Conservation (phyloP, 2,888 invertebrate species). For the Tetragonula carbonaria region DNA sequence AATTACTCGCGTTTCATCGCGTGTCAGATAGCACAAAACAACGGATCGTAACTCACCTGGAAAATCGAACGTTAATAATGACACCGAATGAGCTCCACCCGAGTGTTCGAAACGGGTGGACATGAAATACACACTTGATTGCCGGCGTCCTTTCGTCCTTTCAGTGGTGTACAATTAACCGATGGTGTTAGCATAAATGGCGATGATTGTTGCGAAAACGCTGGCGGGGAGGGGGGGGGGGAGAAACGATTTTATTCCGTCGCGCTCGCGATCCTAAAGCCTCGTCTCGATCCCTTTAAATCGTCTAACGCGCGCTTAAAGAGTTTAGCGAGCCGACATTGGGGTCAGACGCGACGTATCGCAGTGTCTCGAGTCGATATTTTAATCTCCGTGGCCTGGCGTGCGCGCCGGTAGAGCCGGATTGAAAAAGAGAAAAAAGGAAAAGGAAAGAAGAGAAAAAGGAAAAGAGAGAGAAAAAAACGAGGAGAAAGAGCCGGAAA, state of each 20-base stretch:
- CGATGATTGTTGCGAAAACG: neutral
- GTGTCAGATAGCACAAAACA: neutral
- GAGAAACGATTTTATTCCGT: neutral
- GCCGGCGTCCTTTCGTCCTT: neutral
- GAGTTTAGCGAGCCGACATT: conserved; percentile 70
- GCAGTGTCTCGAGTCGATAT: conserved; percentile 78
- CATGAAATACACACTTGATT: neutral
- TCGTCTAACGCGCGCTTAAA: conserved; percentile 64
- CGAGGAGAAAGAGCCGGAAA: neutral
- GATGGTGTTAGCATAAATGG: neutral
- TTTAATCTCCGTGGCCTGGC: conserved; percentile 80
- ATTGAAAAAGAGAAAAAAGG: conserved; percentile 62
- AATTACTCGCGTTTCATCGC: no score
- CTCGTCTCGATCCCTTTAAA: conserved; percentile 54
- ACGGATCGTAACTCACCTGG: neutral
- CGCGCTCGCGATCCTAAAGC: conserved; percentile 27
- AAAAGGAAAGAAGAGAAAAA: neutral
- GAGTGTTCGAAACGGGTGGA: neutral
- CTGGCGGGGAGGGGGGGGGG: neutral
- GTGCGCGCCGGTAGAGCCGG: conserved; percentile 62
- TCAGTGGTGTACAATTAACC: neutral
- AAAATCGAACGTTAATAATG: conserved; percentile 10
- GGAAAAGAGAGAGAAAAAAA: conserved; percentile 19
- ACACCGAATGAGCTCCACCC: neutral
- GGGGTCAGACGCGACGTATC: conserved; percentile 74